Conservation (phyloP, 1,140 invertebrate genomes). For the Euborellia annulipes region DNA sequence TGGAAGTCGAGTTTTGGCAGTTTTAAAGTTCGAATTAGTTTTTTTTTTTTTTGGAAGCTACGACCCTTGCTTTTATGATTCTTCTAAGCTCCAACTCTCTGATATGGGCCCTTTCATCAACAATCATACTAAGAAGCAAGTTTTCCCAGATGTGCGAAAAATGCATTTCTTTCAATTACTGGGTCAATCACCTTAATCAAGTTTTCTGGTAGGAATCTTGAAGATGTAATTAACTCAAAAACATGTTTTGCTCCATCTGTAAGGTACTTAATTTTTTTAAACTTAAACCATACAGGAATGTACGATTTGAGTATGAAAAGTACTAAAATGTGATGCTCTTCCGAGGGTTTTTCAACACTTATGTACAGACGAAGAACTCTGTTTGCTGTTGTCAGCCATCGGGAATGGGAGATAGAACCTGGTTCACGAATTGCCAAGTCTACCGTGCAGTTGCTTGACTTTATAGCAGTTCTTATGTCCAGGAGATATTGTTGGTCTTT, state of each 20-base stretch:
- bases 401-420: slow-evolving; percentile 20
- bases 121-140: slow-evolving; percentile 21
- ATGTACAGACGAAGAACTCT: slow-evolving; percentile 19
- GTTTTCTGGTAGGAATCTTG: slow-evolving; percentile 9
- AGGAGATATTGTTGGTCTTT: slow-evolving; percentile 21
- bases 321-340: slow-evolving; percentile 15
- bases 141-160: slow-evolving; percentile 22
- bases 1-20: no score
- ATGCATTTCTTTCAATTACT: slow-evolving; percentile 17
- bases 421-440: slow-evolving; percentile 19
- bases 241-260: slow-evolving; percentile 17
- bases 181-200: slow-evolving; percentile 15
- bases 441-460: slow-evolving; percentile 14
- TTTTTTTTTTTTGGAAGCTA: no score
- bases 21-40: no score
- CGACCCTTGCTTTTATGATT: slow-evolving; percentile 17
- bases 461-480: slow-evolving; percentile 16
- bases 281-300: slow-evolving; percentile 22
- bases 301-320: slow-evolving; percentile 21
- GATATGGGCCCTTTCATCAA: slow-evolving; percentile 17
- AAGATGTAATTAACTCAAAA: slow-evolving; percentile 13
- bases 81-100: slow-evolving; percentile 15
- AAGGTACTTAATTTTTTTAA: slow-evolving; percentile 18
- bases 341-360: slow-evolving; percentile 12
- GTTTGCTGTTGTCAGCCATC: slow-evolving; percentile 23